Base-by-base conservation (phyloP, 2,797 vertebrate species). In the Tympanoctomys barrerae region DNA sequence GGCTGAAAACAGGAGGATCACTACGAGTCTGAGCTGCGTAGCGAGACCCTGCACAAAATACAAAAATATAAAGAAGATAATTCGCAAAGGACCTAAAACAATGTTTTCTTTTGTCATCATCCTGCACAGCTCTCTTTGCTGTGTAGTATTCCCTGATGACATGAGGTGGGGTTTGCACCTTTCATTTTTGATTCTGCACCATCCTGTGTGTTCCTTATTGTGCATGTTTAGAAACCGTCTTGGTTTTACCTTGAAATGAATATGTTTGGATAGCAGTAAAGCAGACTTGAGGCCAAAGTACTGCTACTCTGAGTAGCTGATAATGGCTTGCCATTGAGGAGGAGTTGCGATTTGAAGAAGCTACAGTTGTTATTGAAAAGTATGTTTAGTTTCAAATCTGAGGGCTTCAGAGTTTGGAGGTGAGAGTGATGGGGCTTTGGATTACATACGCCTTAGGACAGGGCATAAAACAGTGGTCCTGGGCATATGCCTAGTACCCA, bases 301-400 rank as follows among this genome's bases (percentile, higher is more conserved):
- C 31, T 82, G 11, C 94, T 94, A 77, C 12, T 96, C 64, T 42
- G 80, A 77, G 81, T 24, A 13, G 18, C 39, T 93, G 84, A 85
- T 52, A 91, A 66, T n/a, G 39, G n/a, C 16, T 66, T 92, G 61
- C 39, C 64, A 70, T 0, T 77, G 81, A 87, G 24, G 82, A 95
- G 86, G 75, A 64, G 39, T n/a, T 71, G 4, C 39, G 80, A 61
- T 36, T 39, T 16, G 70, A 83, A 92, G 61, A 90, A 92, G 83
- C 42, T 75, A 62, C 52, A 49, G 13, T 57, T 83, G 42, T 11
- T 57, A 71, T 0, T 68, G 39, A 75, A 59, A 91, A 95, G 84
- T 31, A 21, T 22, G 28, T 33, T 9, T 16, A 31, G 14, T 36
- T 22, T 71, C 62, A 90, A 57, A 54, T 70, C n/a, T 36, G 61